phyloP scores from a whole-genome alignment of 2,113 vertebrate species.

The Nestor notabilis region DNA sequence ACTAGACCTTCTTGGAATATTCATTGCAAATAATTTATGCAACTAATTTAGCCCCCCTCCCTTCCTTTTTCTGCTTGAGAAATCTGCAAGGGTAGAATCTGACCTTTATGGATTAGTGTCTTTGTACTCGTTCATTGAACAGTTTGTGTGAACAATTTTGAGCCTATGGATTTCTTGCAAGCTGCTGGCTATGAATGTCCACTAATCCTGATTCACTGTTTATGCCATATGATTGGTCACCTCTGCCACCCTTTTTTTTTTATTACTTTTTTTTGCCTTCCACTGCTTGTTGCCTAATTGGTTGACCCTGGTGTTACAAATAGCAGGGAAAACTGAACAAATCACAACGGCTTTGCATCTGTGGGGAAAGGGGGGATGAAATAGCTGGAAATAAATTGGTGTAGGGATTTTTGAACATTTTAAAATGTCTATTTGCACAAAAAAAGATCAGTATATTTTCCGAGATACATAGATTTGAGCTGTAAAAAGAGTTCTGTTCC shows the following conservation, averaged over 20 bases:
- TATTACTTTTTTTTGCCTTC: not conserved
- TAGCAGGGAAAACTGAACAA: not conserved
- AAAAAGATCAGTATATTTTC: not conserved
- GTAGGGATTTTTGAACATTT: not conserved
- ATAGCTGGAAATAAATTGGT: not conserved
- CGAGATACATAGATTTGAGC: not conserved
- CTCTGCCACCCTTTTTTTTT: not conserved
- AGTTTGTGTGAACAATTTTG: conserved; percentile 21
- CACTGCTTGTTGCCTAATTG: not conserved
- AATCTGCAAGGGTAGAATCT: not conserved
- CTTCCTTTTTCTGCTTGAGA: not conserved
- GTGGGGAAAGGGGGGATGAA: not conserved
- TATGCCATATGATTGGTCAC: conserved; percentile 27
- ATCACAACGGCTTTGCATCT: not conserved
- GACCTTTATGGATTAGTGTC: conserved; percentile 43
- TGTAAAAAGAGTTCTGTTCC: not conserved
- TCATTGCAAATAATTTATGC: conserved; percentile 48
- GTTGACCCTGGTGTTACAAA: not conserved
- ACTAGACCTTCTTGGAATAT: not conserved
- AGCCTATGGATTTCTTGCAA: conserved; percentile 32
- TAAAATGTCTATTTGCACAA: not conserved
- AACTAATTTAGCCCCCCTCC: not conserved
- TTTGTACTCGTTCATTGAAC: not conserved
- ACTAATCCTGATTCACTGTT: conserved; percentile 36
- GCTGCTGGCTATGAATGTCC: conserved; percentile 22